phyloP scores from a whole-genome alignment of 2,113 vertebrate species.

The Kryptolebias marmoratus region DNA sequence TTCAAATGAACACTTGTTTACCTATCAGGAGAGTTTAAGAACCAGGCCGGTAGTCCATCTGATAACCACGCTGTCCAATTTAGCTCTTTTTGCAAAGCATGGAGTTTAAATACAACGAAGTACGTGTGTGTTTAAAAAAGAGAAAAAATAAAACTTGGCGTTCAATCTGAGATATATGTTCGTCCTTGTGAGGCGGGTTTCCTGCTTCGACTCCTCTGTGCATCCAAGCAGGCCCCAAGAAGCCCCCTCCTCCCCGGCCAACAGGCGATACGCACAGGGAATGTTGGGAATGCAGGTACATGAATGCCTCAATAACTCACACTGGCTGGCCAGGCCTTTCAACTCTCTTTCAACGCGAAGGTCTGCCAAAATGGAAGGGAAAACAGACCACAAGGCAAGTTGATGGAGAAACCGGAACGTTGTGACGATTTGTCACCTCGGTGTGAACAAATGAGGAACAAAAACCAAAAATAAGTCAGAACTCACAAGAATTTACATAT shows the following conservation, averaged over 20 bases:
- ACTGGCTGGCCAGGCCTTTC: slow-evolving; percentile 30
- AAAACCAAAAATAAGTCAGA: slow-evolving; percentile 15
- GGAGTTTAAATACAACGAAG: slow-evolving; percentile 35
- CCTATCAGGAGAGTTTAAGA: background rate
- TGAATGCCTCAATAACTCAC: slow-evolving; percentile 68
- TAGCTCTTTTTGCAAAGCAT: slow-evolving; percentile 15
- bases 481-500: background rate
- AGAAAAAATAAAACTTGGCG: slow-evolving; percentile 37
- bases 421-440: background rate
- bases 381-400: slow-evolving; percentile 31
- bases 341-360: slow-evolving; percentile 28
- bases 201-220: slow-evolving; percentile 72
- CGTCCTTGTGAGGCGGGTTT: slow-evolving; percentile 56
- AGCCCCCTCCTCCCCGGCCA: slow-evolving; percentile 37
- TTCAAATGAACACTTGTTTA: slow-evolving; percentile 26
- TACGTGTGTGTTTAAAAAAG: background rate
- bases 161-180: slow-evolving; percentile 48
- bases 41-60: slow-evolving; percentile 4
- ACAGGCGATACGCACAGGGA: slow-evolving; percentile 60
- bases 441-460: slow-evolving; percentile 13
- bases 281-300: slow-evolving; percentile 77
- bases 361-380: slow-evolving; percentile 14
- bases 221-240: slow-evolving; percentile 39
- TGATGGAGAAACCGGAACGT: background rate
- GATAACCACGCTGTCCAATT: slow-evolving; percentile 1